Conservation (phyloP, 2,113 vertebrate genomes). For the Cephalopholis sonnerati region DNA sequence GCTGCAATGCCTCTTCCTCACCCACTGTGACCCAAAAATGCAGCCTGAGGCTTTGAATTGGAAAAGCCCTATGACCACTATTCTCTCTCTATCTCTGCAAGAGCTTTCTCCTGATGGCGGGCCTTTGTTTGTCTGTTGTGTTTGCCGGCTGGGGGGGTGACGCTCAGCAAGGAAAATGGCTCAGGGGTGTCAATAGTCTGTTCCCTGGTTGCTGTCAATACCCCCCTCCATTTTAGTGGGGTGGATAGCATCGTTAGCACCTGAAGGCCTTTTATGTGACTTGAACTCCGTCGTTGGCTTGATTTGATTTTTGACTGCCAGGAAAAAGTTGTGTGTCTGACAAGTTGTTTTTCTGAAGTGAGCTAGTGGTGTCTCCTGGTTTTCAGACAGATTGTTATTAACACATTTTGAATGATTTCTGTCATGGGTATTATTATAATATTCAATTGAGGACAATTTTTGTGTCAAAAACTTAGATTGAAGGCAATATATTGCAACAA, state of each 20-base stretch:
- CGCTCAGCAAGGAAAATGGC: conserved; percentile 66
- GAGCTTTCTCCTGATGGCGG: conserved; percentile 66
- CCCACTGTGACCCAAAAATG: conserved; percentile 48
- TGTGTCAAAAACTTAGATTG: background rate
- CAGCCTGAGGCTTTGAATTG: conserved; percentile 67
- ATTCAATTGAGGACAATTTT: background rate
- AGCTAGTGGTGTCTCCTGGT: background rate
- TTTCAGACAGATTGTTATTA: background rate
- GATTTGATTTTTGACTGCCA: conserved; percentile 66
- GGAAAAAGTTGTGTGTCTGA: conserved; percentile 48
- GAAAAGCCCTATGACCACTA: conserved; percentile 55
- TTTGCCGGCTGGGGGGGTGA: conserved; percentile 72
- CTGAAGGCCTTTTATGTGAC: conserved; percentile 74
- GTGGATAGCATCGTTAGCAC: conserved; percentile 72
- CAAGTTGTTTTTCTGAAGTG: conserved; percentile 28
- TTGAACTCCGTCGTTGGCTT: conserved; percentile 46
- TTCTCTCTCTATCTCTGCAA: conserved; percentile 43
- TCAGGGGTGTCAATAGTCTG: conserved; percentile 75
- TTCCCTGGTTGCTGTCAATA: conserved; percentile 55
- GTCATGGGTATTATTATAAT: background rate
- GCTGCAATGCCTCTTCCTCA: conserved; percentile 19
- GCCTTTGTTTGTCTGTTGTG: conserved; percentile 78
- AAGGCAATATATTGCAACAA: background rate
- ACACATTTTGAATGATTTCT: background rate
- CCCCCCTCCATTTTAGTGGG: conserved; percentile 53